Conservation (phyloP, 1,140 invertebrate species). For the Berghia stephanieae region DNA sequence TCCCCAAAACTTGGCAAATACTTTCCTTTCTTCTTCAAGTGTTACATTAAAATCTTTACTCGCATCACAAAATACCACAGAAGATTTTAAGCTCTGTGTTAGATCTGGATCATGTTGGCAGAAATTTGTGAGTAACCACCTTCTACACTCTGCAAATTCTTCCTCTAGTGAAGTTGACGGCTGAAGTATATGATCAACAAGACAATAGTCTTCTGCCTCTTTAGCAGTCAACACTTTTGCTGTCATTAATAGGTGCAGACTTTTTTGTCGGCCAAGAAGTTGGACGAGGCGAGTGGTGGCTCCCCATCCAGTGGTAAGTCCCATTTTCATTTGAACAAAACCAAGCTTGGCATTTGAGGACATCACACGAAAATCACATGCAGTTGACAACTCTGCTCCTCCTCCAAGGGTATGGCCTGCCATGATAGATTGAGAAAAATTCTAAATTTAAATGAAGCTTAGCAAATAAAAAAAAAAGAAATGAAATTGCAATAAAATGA, state of each 20-base stretch:
- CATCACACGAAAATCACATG: constrained; percentile 72
- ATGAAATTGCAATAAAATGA: too few species aligned
- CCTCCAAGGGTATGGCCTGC: constrained; percentile 70
- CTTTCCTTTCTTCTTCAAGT: constrained; percentile 63
- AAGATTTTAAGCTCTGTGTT: constrained; percentile 66
- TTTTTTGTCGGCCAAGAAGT: constrained; percentile 66
- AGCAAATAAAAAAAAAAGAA: neutral
- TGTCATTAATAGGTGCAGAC: constrained; percentile 68
- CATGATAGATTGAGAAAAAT: neutral
- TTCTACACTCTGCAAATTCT: constrained; percentile 48
- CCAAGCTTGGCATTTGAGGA: constrained; percentile 66
- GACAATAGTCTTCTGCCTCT: constrained; percentile 65
- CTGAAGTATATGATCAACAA: constrained; percentile 52
- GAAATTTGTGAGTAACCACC: constrained; percentile 62
- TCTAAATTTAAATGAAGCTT: neutral
- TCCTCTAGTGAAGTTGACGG: constrained; percentile 45
- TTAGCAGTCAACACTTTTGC: constrained; percentile 60
- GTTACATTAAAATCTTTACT: constrained; percentile 42
- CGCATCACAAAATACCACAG: constrained; percentile 53
- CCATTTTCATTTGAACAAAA: constrained; percentile 73
- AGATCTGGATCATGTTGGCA: constrained; percentile 51
- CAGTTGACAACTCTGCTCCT: constrained; percentile 72
- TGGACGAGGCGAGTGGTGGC: constrained; percentile 68
- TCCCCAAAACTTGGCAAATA: constrained; percentile 70
- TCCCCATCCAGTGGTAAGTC: constrained; percentile 72